Evolutionary conservation across 2,113 vertebrate genomes (phyloP).

Genomic region (Centropristis striata): DNA sequence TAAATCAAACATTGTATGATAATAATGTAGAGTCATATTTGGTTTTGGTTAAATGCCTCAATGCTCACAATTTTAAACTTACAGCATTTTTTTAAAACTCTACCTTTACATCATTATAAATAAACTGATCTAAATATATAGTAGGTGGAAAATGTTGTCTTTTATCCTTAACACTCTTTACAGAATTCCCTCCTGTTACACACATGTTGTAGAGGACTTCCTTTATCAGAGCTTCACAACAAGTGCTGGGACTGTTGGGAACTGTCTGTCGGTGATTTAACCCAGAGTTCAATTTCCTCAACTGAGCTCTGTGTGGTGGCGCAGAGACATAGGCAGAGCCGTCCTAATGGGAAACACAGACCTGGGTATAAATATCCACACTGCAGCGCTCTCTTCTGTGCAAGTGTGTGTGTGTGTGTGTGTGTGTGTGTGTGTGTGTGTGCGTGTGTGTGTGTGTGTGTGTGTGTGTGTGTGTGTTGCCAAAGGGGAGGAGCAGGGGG

Average conservation of each 20-base stretch:
- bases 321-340: constrained; percentile 41
- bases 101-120: background rate
- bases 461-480: constrained; percentile 28
- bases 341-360: constrained; percentile 77
- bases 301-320: constrained; percentile 36
- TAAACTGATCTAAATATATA: background rate
- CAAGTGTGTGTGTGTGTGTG: background rate
- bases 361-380: constrained; percentile 70
- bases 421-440: background rate
- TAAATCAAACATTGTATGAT: too few species aligned
- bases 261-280: constrained; percentile 32
- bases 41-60: too few species aligned
- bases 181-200: constrained; percentile 9
- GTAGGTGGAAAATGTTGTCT: background rate
- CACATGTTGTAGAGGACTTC: constrained; percentile 32
- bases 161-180: background rate
- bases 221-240: constrained; percentile 36
- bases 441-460: constrained; percentile 9
- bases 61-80: background rate
- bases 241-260: constrained; percentile 23
- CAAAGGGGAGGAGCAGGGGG: constrained; percentile 52
- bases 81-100: background rate
- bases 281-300: constrained; percentile 42
- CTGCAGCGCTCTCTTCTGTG: constrained; percentile 34
- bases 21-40: too few species aligned